A percentile compares a stretch with the other conserved stretches of the same genome.
These are phyloP conservation scores for Pelochelys cantorii DNA, from an alignment of 2,797 vertebrate genomes.

Conservation along the genomic window DNA sequence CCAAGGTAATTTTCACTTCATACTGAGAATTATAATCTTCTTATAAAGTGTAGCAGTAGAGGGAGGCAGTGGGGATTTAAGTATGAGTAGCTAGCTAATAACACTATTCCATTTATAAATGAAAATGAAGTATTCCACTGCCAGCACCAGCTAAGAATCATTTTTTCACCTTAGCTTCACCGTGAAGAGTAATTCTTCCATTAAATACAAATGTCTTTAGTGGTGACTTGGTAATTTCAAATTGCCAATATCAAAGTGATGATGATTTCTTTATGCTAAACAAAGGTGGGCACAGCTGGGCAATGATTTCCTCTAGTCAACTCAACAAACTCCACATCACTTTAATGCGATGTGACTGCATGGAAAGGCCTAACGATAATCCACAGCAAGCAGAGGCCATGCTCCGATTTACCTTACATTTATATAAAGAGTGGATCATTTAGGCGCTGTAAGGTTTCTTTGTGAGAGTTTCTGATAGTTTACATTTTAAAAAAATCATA, in stretches of 20 bases:
- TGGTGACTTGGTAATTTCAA: constrained; percentile 41
- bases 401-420: background rate
- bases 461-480: constrained; percentile 22
- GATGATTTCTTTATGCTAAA: background rate
- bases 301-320: background rate
- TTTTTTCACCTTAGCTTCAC: constrained; percentile 25
- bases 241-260: background rate
- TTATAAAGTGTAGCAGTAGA: constrained; percentile 50
- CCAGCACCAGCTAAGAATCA: background rate
- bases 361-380: constrained; percentile 12
- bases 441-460: constrained; percentile 40
- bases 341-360: constrained; percentile 25
- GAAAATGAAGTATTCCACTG: background rate
- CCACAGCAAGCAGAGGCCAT: constrained; percentile 29
- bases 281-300: background rate
- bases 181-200: constrained; percentile 26
- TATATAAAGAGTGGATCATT: constrained; percentile 28
- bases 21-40: constrained; percentile 60
- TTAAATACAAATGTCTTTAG: background rate
- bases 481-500: too few relatives aligned
- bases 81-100: background rate
- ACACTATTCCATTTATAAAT: background rate
- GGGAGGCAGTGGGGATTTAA: constrained; percentile 8
- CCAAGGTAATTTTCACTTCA: constrained; percentile 78
- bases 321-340: background rate